Base-by-base conservation (phyloP, 2,113 vertebrate species). In the Labrus mixtus region DNA sequence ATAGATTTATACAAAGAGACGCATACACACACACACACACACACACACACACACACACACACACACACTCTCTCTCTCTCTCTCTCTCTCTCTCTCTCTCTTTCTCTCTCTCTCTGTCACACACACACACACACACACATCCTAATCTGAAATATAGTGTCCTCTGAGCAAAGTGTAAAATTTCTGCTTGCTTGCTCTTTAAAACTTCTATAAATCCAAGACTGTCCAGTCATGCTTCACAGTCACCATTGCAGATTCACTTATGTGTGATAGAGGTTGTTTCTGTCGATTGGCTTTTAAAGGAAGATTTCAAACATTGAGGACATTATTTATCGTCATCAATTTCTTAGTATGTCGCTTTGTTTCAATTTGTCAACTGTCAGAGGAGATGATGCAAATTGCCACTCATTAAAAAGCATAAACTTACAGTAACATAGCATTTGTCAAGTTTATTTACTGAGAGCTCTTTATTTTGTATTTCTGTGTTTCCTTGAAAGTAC, bases 41-140 rank as follows among this genome's bases (percentile, higher is more conserved):
- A 20, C 59, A 12, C 72, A 78, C 37, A 69, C 11, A 46, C 59
- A 12, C 72, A 78, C 37, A 69, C 11, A 46, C 59, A 12, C 72
- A 78, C 37, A 69, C 11, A 46, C n/a, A n/a, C n/a, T n/a, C n/a
- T n/a, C n/a, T n/a, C n/a, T n/a, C n/a, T n/a, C n/a, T n/a, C n/a
- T n/a, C n/a, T n/a, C n/a, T n/a, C n/a, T n/a, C n/a, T n/a, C n/a
- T n/a, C n/a, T n/a, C n/a, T n/a, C n/a, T n/a, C n/a, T n/a, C n/a
- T n/a, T n/a, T n/a, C n/a, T n/a, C n/a, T n/a, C n/a, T n/a, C n/a
- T n/a, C n/a, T n/a, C n/a, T n/a, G n/a, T n/a, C 15, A 45, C 12
- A 22, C 43, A 59, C 45, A 11, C 51, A 22, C 13, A 0, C 25
- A 20, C 59, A 12, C 72, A 78, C 37, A 69, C 11, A 46, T 67